phyloP scores from a whole-genome alignment of 2,888 invertebrate species.

The Tachina grossa region DNA sequence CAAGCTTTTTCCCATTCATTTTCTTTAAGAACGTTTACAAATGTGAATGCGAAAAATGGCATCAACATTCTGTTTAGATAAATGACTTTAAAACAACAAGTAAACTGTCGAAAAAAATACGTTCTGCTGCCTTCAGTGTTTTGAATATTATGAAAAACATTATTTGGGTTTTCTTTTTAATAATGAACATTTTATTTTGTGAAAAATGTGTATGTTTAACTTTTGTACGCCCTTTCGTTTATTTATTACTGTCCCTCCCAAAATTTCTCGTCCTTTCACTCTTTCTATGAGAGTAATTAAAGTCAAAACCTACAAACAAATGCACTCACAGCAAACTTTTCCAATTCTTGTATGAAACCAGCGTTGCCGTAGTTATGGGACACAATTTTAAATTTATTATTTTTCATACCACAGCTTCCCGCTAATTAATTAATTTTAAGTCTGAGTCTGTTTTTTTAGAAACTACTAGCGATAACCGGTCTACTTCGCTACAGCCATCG shows the following conservation, averaged over 20 bases:
- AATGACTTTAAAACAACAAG: constrained; percentile 49
- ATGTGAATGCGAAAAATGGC: constrained; percentile 10
- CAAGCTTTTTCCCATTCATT: constrained; percentile 26
- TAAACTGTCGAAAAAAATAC: background rate
- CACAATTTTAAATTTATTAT: too few species aligned
- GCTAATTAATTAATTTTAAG: too few species aligned
- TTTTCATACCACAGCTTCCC: too few species aligned
- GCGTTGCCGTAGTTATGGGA: constrained; percentile 5
- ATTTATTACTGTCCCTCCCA: constrained; percentile 27
- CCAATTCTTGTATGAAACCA: background rate
- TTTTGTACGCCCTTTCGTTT: constrained; percentile 30
- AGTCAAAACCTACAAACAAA: background rate
- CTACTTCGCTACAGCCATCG: too few species aligned
- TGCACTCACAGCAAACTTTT: background rate
- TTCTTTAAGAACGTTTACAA: constrained; percentile 18
- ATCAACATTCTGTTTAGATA: constrained; percentile 49
- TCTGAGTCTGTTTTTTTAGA: too few species aligned
- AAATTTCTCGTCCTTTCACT: constrained; percentile 28
- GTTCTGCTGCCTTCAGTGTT: background rate
- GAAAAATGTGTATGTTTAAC: constrained; percentile 51
- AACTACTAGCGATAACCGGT: too few species aligned
- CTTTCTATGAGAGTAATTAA: constrained; percentile 33
- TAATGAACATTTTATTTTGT: constrained; percentile 51
- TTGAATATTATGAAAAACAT: constrained; percentile 5
- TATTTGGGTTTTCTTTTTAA: constrained; percentile 7